These are phyloP conservation scores for Pygocentrus nattereri DNA, from an alignment of 2,797 vertebrate species.

Conservation along the genomic window DNA sequence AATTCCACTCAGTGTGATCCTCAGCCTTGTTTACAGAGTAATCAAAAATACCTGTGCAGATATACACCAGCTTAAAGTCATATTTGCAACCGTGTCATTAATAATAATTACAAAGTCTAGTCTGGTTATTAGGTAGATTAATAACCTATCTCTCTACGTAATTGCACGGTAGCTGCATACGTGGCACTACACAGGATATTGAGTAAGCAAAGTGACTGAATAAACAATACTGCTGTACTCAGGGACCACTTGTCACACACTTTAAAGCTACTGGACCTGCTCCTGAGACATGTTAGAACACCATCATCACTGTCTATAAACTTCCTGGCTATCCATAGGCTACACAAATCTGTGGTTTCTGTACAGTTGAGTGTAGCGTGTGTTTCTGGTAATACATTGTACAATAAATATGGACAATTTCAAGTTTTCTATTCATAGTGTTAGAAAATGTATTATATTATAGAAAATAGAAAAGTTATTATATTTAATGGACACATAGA, in stretches of 20 bases:
- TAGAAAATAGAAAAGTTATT: too few species aligned
- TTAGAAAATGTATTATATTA: too few species aligned
- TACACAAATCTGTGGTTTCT: neutral
- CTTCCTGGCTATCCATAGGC: neutral
- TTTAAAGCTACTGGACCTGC: too few species aligned
- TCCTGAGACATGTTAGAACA: neutral
- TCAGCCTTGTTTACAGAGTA: neutral
- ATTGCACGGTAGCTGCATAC: neutral
- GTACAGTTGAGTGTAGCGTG: neutral
- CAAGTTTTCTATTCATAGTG: neutral
- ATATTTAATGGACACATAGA: neutral
- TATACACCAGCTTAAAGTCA: neutral
- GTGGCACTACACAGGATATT: neutral
- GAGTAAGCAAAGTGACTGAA: neutral
- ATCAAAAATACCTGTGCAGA: neutral
- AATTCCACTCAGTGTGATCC: neutral
- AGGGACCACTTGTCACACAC: neutral
- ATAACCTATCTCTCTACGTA: neutral
- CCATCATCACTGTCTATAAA: too few species aligned
- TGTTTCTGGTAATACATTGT: neutral
- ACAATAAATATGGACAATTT: neutral
- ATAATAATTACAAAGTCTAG: conserved; percentile 15
- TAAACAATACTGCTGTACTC: neutral
- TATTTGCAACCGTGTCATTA: neutral
- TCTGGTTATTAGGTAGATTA: neutral